A percentile compares a stretch with the other conserved stretches of the same genome.
These are phyloP conservation scores for Bubo bubo DNA, from an alignment of 2,113 vertebrate species.

Conservation along the genomic window DNA sequence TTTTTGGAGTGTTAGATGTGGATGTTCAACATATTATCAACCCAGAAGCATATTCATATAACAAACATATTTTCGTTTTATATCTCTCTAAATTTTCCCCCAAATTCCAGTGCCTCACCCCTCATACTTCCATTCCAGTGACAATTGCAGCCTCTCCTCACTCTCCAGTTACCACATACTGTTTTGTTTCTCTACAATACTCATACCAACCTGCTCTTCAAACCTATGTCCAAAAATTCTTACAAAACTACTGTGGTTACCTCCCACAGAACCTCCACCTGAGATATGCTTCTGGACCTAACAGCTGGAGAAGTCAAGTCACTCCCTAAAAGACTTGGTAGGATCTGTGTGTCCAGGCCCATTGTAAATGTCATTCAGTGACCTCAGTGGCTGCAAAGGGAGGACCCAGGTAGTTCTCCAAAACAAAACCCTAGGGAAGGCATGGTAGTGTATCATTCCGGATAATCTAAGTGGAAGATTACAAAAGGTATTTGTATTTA, in stretches of 20 bases:
- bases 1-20: not conserved
- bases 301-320: not conserved
- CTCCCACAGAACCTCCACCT: not conserved
- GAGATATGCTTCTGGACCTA: not conserved
- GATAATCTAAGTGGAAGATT: not conserved
- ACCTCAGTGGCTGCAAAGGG: not conserved
- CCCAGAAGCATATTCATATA: not conserved
- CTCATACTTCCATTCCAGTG: not conserved
- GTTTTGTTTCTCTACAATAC: not conserved
- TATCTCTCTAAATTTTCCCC: not conserved
- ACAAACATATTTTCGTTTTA: not conserved
- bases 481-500: not conserved
- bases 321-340: not conserved
- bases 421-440: not conserved
- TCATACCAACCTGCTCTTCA: not conserved
- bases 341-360: not conserved
- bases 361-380: not conserved
- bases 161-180: not conserved
- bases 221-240: not conserved
- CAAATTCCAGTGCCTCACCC: not conserved
- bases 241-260: accelerated
- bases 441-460: not conserved
- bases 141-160: not conserved
- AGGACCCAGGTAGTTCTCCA: not conserved
- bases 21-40: not conserved